Evolutionary conservation across 2,888 invertebrate species (phyloP).

Genomic region (Rhagonycha fulva): DNA sequence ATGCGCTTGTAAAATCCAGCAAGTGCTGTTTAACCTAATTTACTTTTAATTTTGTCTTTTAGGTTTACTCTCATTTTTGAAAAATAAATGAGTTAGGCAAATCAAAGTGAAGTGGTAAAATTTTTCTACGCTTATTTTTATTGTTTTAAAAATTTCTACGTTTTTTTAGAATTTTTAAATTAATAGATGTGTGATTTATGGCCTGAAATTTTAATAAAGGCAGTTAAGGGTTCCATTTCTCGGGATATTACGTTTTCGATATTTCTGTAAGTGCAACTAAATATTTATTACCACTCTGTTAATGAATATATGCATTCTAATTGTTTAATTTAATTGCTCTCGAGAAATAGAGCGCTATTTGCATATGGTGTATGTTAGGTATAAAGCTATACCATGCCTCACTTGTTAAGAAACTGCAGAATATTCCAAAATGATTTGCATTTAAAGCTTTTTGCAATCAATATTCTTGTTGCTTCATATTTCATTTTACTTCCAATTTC

Average conservation of each 20-base stretch:
- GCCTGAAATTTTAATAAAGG: neutral
- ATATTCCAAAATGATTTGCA: neutral
- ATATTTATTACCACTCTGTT: neutral
- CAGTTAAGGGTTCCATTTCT: neutral
- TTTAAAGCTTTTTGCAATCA: neutral
- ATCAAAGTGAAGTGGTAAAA: neutral
- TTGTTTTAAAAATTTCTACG: no score
- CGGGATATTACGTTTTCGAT: neutral
- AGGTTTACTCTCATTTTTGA: neutral
- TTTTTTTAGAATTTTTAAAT: neutral
- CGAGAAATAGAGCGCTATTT: neutral
- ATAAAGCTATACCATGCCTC: neutral
- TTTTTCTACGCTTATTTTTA: neutral
- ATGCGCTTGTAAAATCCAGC: neutral
- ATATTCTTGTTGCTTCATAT: neutral
- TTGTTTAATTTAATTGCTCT: neutral
- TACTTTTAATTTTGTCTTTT: neutral
- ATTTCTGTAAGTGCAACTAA: neutral
- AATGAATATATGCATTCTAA: neutral
- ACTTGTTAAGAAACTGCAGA: neutral
- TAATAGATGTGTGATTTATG: neutral
- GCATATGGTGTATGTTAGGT: neutral
- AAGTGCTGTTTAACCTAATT: neutral
- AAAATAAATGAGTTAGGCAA: neutral
- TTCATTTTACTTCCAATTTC: neutral